Conservation (phyloP, 2,888 invertebrate genomes). For the Andrena haemorrhoa region DNA sequence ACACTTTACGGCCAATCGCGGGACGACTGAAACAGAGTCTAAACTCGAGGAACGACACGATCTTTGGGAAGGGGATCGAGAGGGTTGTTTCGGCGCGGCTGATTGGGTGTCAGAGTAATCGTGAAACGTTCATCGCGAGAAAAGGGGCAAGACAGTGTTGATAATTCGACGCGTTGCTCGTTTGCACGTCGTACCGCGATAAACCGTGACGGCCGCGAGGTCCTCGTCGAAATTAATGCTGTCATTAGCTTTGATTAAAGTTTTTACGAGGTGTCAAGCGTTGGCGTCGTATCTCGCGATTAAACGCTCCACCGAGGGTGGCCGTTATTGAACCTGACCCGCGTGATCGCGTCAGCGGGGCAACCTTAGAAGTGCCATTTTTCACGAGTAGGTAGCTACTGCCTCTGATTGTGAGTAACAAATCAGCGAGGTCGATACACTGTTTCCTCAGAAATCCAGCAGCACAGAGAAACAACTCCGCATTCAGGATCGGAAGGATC, state of each 20-base stretch:
- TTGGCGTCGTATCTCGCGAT: constrained; percentile 71
- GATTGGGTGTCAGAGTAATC: constrained; percentile 48
- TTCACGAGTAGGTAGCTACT: neutral
- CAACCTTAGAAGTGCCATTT: constrained; percentile 8
- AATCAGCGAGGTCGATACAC: too few species aligned
- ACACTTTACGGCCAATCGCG: constrained; percentile 10
- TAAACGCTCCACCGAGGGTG: constrained; percentile 66
- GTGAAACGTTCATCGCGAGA: constrained; percentile 31
- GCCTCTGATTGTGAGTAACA: neutral
- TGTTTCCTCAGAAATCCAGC: too few species aligned
- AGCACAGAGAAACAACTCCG: too few species aligned
- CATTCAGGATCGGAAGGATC: too few species aligned
- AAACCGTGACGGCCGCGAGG: constrained; percentile 64
- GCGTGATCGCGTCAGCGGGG: constrained; percentile 15
- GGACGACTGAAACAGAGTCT: neutral
- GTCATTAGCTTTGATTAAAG: constrained; percentile 77
- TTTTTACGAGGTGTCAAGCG: constrained; percentile 78
- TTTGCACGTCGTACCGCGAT: constrained; percentile 67
- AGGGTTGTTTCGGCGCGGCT: constrained; percentile 9
- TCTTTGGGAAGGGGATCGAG: neutral
- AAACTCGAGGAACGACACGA: neutral
- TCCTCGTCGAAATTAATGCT: constrained; percentile 62
- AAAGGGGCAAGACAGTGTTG: constrained; percentile 25
- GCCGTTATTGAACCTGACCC: constrained; percentile 50
- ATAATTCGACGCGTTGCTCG: constrained; percentile 64